A percentile compares a stretch with the other conserved stretches of the same genome.
These are phyloP conservation scores for Marmota flaviventris DNA, from an alignment of 2,113 vertebrate genomes.

Conservation along the genomic window DNA sequence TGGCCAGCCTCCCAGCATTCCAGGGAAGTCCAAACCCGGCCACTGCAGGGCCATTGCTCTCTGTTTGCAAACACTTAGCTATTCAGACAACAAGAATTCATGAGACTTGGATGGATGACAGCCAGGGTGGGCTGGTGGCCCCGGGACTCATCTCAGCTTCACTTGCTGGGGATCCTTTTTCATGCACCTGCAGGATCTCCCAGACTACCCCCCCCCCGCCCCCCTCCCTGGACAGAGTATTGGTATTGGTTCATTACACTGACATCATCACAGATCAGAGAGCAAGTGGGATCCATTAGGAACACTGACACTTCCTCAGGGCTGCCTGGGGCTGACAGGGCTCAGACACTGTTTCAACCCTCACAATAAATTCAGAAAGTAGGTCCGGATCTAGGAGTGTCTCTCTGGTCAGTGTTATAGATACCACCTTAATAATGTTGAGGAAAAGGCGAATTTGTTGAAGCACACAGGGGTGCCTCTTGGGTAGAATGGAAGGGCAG, in stretches of 20 bases:
- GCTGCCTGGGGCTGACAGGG: accelerated
- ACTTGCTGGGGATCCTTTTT: background rate
- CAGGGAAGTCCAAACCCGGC: no score
- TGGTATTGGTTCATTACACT: background rate
- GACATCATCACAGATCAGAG: background rate
- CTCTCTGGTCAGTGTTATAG: background rate
- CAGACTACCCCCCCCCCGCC: accelerated
- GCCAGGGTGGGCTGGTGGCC: background rate
- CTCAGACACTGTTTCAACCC: background rate
- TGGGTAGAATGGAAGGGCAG: background rate
- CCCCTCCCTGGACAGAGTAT: background rate
- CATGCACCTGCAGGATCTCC: background rate
- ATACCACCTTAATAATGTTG: background rate
- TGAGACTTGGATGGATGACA: background rate
- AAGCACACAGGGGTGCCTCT: background rate
- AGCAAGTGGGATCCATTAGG: no score
- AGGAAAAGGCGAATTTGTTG: background rate
- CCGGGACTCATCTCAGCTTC: background rate
- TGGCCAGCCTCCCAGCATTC: background rate
- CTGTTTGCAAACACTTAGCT: background rate
- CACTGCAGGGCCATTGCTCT: background rate
- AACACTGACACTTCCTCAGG: background rate
- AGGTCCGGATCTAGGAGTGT: background rate
- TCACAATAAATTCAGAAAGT: background rate
- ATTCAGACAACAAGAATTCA: background rate